Percentiles rank a stretch among this genome's conserved stretches.
phyloP scores from a whole-genome alignment of 2,113 vertebrate genomes.

The Pagrus major region DNA sequence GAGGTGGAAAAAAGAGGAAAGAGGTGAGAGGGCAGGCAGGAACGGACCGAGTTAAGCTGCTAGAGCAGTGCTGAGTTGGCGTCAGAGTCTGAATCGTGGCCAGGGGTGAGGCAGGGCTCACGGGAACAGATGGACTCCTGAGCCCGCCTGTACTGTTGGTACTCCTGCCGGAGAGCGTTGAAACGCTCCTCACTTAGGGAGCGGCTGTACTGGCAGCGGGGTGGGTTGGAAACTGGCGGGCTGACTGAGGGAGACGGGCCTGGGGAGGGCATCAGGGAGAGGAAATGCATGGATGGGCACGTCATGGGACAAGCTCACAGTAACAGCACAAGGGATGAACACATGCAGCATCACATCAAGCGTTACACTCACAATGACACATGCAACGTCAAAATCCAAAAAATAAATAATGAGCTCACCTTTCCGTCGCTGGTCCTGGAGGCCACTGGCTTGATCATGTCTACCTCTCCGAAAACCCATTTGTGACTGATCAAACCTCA shows the following conservation, averaged over 20 bases:
- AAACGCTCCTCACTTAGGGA: constrained; percentile 85
- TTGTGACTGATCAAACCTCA: constrained; percentile 67
- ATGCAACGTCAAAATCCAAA: constrained; percentile 34
- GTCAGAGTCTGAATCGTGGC: constrained; percentile 79
- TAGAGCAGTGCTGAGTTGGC: constrained; percentile 83
- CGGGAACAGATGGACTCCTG: constrained; percentile 72
- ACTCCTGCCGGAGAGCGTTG: constrained; percentile 85
- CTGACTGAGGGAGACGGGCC: constrained; percentile 72
- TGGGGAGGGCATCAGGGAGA: constrained; percentile 66
- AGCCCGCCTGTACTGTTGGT: constrained; percentile 80
- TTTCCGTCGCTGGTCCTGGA: constrained; percentile 78
- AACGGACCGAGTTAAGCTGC: constrained; percentile 74
- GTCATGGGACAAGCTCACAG: constrained; percentile 65
- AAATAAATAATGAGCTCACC: constrained; percentile 65
- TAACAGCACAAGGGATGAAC: constrained; percentile 61
- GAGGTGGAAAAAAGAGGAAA: constrained; percentile 30
- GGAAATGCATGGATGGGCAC: constrained; percentile 72
- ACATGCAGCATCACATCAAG: constrained; percentile 60
- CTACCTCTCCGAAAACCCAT: constrained; percentile 47
- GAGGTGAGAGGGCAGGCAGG: constrained; percentile 48
- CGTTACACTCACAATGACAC: constrained; percentile 39
- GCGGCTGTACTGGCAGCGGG: constrained; percentile 64
- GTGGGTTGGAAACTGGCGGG: constrained; percentile 70
- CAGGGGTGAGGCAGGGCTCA: constrained; percentile 61
- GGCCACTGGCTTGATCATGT: constrained; percentile 69